A percentile compares a stretch with the other conserved stretches of the same genome.
Evolutionary conservation across 2,888 invertebrate species (phyloP).

Genomic region (Gasteruption jaculator): DNA sequence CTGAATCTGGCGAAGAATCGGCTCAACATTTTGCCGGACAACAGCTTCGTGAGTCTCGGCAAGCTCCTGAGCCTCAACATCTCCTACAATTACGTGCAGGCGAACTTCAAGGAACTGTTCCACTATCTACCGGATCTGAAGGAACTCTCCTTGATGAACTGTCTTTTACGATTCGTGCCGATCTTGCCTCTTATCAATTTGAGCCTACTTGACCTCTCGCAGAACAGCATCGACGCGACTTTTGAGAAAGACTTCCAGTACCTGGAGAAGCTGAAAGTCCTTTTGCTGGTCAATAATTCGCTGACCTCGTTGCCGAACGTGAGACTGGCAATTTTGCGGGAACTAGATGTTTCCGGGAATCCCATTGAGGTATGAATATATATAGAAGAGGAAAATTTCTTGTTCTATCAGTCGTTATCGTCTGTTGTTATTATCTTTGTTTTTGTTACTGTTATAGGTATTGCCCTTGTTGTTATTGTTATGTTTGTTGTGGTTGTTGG

Average conservation of each 20-base stretch:
- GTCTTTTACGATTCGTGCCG: constrained; percentile 74
- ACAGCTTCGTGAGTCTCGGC: constrained; percentile 79
- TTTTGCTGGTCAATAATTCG: constrained; percentile 75
- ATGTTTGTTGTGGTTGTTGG: too few relatives aligned
- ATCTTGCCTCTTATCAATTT: constrained; percentile 73
- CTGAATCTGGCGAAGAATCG: constrained; percentile 77
- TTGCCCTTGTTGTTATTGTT: too few relatives aligned
- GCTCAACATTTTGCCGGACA: constrained; percentile 80
- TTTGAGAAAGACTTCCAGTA: constrained; percentile 68
- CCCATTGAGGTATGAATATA: constrained; percentile 67
- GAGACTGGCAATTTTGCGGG: constrained; percentile 67
- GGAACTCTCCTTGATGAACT: constrained; percentile 70
- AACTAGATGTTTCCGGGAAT: constrained; percentile 77
- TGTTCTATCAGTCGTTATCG: too few relatives aligned
- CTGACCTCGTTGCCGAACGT: constrained; percentile 70
- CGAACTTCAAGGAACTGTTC: constrained; percentile 75
- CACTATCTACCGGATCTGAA: constrained; percentile 80
- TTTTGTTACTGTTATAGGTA: too few relatives aligned
- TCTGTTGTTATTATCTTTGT: too few relatives aligned
- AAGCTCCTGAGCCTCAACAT: constrained; percentile 76
- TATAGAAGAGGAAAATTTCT: too few relatives aligned
- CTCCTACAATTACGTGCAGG: constrained; percentile 74
- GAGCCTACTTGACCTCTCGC: constrained; percentile 74
- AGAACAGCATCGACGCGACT: constrained; percentile 69
- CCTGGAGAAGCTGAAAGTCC: constrained; percentile 65